A percentile compares a stretch with the other conserved stretches of the same genome.
phyloP scores from a whole-genome alignment of 2,113 vertebrate genomes.

The Periophthalmodon schlosseri region DNA sequence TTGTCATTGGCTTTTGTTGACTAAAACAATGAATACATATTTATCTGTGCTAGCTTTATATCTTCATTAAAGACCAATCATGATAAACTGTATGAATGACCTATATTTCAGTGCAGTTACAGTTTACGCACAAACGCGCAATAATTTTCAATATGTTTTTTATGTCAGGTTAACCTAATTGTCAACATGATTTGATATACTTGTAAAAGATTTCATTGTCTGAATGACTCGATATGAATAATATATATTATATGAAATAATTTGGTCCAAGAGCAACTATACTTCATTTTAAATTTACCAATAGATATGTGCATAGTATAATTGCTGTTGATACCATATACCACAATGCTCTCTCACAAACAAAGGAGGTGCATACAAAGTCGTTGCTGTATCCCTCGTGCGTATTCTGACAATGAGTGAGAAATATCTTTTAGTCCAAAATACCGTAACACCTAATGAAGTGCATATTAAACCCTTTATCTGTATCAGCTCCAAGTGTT shows the following conservation, averaged over 20 bases:
- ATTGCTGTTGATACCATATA: not conserved
- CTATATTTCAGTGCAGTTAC: not conserved
- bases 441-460: conserved; percentile 14
- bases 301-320: not conserved
- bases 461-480: conserved; percentile 14
- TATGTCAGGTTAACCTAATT: not conserved
- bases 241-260: not conserved
- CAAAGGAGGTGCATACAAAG: not conserved
- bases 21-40: not conserved
- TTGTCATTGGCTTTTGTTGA: not conserved
- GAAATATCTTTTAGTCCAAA: not conserved
- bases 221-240: not conserved
- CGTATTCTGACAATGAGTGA: not conserved
- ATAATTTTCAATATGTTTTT: not conserved
- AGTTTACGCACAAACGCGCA: not conserved
- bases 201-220: not conserved
- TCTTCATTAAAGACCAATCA: not conserved
- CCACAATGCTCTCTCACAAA: not conserved
- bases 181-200: not conserved
- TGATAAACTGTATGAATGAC: not conserved
- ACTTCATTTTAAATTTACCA: not conserved
- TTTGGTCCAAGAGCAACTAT: not conserved
- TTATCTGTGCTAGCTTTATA: not conserved
- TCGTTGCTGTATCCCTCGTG: not conserved
- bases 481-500: conserved; percentile 14